Conservation (phyloP, 2,113 vertebrate species). For the Ictalurus furcatus region DNA sequence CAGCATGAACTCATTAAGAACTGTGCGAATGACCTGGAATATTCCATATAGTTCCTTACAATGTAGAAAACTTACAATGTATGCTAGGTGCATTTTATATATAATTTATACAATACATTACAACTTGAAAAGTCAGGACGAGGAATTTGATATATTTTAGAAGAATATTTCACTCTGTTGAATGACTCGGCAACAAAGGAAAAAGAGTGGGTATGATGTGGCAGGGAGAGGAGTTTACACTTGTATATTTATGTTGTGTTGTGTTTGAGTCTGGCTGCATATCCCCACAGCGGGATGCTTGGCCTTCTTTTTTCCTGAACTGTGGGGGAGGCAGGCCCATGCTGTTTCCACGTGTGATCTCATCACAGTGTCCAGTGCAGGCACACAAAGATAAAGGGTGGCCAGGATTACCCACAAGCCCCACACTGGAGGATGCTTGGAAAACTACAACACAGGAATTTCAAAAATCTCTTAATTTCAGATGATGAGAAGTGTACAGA, state of each 20-base stretch:
- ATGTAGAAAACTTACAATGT: background rate
- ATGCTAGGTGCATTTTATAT: background rate
- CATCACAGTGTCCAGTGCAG: slow-evolving; percentile 47
- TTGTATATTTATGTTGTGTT: slow-evolving; percentile 25
- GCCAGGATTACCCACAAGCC: background rate
- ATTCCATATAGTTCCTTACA: background rate
- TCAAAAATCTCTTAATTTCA: background rate
- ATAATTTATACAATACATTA: background rate
- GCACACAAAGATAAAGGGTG: slow-evolving; percentile 34
- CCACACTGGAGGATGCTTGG: background rate
- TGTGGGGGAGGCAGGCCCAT: slow-evolving; percentile 43
- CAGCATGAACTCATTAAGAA: slow-evolving; percentile 44
- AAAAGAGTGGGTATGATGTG: background rate
- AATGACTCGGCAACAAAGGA: background rate
- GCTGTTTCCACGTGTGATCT: slow-evolving; percentile 52
- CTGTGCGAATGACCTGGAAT: slow-evolving; percentile 17
- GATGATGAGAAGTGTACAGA: background rate
- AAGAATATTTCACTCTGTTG: background rate
- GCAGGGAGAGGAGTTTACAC: background rate
- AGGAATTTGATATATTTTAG: background rate
- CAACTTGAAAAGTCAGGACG: background rate
- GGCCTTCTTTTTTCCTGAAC: slow-evolving; percentile 47
- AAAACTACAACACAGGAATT: background rate
- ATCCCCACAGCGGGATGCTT: slow-evolving; percentile 38
- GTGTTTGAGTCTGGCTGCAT: slow-evolving; percentile 17